Conservation (phyloP, 2,113 vertebrate species). For the Pungitius pungitius region DNA sequence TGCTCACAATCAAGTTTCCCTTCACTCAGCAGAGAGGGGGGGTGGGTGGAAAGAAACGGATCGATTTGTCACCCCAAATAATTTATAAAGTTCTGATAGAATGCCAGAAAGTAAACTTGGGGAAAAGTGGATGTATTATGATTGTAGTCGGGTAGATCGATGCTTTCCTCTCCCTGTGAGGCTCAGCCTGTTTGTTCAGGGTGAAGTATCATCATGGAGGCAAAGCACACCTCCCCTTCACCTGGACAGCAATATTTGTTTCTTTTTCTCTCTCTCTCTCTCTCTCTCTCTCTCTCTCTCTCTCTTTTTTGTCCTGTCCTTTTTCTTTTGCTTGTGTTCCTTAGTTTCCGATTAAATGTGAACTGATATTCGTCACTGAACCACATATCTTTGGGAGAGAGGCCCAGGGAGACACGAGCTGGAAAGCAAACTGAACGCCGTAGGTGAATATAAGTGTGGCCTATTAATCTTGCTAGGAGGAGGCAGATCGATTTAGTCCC, state of each 20-base stretch:
- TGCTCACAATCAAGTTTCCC: slow-evolving; percentile 46
- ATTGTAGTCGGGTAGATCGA: slow-evolving; percentile 72
- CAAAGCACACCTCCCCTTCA: slow-evolving; percentile 49
- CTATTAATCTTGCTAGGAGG: slow-evolving; percentile 55
- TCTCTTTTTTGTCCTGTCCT: slow-evolving; percentile 24
- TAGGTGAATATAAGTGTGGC: slow-evolving; percentile 36
- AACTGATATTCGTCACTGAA: slow-evolving; percentile 51
- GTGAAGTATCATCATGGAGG: slow-evolving; percentile 72
- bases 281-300: slow-evolving; percentile 32
- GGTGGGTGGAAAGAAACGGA: slow-evolving; percentile 41
- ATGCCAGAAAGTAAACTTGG: slow-evolving; percentile 75
- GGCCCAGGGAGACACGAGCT: slow-evolving; percentile 21
- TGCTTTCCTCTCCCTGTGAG: slow-evolving; percentile 65
- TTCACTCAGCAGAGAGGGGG: slow-evolving; percentile 49
- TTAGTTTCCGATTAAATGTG: slow-evolving; percentile 13
- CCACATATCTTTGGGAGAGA: slow-evolving; percentile 30
- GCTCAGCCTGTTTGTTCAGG: slow-evolving; percentile 74
- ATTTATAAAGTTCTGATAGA: slow-evolving; percentile 77
- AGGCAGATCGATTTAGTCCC: slow-evolving; percentile 63
- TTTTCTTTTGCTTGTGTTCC: slow-evolving; percentile 15
- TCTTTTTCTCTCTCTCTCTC: slow-evolving; percentile 11
- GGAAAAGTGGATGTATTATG: slow-evolving; percentile 74
- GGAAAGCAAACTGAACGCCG: slow-evolving; percentile 28
- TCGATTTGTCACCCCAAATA: slow-evolving; percentile 73
- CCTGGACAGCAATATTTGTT: slow-evolving; percentile 46